phyloP scores from a whole-genome alignment of 2,797 vertebrate genomes.

The Neoniphon sammara region DNA sequence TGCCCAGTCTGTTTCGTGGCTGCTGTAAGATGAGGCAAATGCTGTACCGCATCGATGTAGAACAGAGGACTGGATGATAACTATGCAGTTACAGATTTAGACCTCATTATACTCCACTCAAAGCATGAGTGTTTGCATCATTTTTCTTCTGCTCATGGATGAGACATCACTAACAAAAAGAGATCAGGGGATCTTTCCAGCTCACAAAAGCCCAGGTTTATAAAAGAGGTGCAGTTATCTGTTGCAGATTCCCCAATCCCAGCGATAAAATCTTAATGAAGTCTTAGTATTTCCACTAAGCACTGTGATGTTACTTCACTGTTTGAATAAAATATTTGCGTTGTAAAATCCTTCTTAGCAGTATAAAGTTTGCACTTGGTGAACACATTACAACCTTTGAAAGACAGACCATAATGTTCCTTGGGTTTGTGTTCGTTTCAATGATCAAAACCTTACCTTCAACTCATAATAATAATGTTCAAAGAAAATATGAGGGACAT shows the following conservation, averaged over 20 bases:
- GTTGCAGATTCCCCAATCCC: slow-evolving; percentile 6
- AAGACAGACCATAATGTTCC: not conserved
- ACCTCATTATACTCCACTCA: slow-evolving; percentile 12
- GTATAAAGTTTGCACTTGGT: not conserved
- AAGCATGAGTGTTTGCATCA: not conserved
- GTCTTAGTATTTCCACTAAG: not conserved
- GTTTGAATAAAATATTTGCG: slow-evolving; percentile 1
- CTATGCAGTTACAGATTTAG: not conserved
- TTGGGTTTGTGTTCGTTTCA: not conserved
- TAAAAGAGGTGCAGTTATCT: not conserved
- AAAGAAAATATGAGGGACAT: slow-evolving; percentile 16
- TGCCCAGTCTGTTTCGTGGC: slow-evolving; percentile 7
- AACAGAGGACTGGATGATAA: not conserved
- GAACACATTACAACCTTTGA: not conserved
- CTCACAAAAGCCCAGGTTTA: not conserved
- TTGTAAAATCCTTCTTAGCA: not conserved
- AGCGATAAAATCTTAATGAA: slow-evolving; percentile 21
- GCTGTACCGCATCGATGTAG: not conserved
- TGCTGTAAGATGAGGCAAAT: not conserved
- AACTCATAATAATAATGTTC: not conserved
- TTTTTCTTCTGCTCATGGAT: slow-evolving; percentile 14
- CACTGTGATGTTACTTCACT: not conserved
- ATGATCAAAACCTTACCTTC: not conserved
- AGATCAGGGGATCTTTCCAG: not conserved
- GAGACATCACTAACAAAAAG: not conserved